Percentiles rank a stretch among this genome's conserved stretches.
phyloP scores from a whole-genome alignment of 53 echinoderm and acorn worm genomes.

The Antedon mediterranea region DNA sequence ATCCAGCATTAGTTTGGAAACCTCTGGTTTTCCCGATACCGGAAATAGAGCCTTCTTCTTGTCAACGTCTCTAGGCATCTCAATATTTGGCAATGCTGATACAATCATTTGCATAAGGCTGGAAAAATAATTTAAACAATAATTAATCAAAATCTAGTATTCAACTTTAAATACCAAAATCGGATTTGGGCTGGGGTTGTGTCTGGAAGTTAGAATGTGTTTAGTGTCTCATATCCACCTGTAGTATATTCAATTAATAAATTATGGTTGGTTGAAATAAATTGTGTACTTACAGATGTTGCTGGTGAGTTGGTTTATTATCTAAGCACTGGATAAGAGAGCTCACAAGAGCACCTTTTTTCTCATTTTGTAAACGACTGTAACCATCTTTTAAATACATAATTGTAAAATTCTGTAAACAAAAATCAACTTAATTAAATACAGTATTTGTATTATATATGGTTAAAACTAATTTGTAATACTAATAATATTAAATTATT shows the following conservation, averaged over 20 bases:
- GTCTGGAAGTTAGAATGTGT: too few relatives aligned
- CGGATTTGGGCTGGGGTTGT: too few relatives aligned
- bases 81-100: slow-evolving; percentile 59
- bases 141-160: not conserved
- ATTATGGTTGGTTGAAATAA: too few relatives aligned
- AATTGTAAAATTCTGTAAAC: slow-evolving; percentile 78
- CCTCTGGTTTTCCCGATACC: slow-evolving; percentile 59
- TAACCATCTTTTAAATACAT: slow-evolving; percentile 94
- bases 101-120: slow-evolving; percentile 87
- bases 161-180: too few relatives aligned
- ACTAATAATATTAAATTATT: too few relatives aligned
- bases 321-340: slow-evolving; percentile 86
- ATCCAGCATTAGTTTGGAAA: slow-evolving; percentile 45
- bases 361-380: slow-evolving; percentile 47
- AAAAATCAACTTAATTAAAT: too few relatives aligned
- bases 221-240: too few relatives aligned
- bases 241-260: too few relatives aligned
- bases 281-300: slow-evolving; percentile 47
- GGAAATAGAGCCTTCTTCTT: slow-evolving; percentile 65
- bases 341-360: slow-evolving; percentile 61
- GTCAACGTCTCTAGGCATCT: slow-evolving; percentile 53
- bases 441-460: too few relatives aligned
- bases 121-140: not conserved
- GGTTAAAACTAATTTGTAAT: too few relatives aligned
- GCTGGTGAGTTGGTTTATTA: slow-evolving; percentile 74